phyloP scores from a whole-genome alignment of 30 jellyfish, hydroid and myxozoan genomes.

The Mastigias papua region DNA sequence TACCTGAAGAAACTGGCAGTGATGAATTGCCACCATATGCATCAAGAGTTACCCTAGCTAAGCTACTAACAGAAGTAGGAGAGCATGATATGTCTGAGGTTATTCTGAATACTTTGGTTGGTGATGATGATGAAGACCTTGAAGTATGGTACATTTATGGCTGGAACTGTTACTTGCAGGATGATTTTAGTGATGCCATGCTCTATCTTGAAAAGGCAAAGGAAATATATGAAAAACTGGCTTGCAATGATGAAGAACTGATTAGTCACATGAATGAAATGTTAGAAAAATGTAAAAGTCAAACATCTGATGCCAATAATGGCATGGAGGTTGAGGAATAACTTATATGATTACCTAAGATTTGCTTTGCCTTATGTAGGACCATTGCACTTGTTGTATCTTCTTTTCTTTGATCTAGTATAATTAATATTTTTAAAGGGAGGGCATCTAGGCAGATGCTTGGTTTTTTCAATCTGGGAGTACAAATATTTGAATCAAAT shows the following conservation, averaged over 20 bases:
- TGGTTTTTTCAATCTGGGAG: too few species aligned
- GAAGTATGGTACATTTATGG: slow-evolving; percentile 93
- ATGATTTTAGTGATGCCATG: slow-evolving; percentile 70
- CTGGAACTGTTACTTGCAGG: slow-evolving; percentile 52
- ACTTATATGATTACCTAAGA: too few species aligned
- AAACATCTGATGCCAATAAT: slow-evolving; percentile 25
- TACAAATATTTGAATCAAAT: too few species aligned
- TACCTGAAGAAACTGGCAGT: slow-evolving; percentile 15
- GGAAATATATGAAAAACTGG: slow-evolving; percentile 80
- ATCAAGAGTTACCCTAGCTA: slow-evolving; percentile 72
- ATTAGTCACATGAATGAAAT: slow-evolving; percentile 64
- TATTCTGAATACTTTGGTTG: slow-evolving; percentile 60
- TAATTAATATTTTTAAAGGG: too few species aligned
- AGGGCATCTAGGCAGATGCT: too few species aligned
- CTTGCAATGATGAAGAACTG: slow-evolving; percentile 76
- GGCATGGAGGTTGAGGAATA: slow-evolving; percentile 73
- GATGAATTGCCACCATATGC: slow-evolving; percentile 66
- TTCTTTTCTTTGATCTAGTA: too few species aligned
- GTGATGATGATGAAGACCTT: slow-evolving; percentile 92
- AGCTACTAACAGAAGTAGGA: slow-evolving; percentile 72
- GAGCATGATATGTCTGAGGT: slow-evolving; percentile 73
- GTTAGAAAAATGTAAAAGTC: slow-evolving; percentile 65
- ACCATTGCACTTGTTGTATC: too few species aligned
- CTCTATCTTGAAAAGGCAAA: slow-evolving; percentile 75
- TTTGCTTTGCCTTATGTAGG: background rate